A percentile compares a stretch with the other conserved stretches of the same genome.
These are phyloP conservation scores for Rynchops niger DNA, from an alignment of 2,113 vertebrate species.

Conservation along the genomic window DNA sequence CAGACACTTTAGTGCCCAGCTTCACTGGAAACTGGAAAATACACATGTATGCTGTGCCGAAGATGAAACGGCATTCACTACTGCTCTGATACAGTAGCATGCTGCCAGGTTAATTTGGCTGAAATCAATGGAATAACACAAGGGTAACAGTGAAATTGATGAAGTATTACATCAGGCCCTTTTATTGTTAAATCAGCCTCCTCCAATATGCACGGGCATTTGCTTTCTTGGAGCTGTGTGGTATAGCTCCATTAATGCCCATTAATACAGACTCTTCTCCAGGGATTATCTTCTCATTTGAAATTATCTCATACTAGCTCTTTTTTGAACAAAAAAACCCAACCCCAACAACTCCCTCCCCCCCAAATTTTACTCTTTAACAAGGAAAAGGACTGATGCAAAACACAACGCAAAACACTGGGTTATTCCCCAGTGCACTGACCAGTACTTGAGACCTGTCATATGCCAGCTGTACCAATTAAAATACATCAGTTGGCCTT, in stretches of 20 bases:
- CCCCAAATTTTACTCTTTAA: not conserved
- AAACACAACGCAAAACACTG: not conserved
- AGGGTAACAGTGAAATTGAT: not conserved
- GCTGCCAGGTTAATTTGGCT: not conserved
- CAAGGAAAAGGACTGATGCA: not conserved
- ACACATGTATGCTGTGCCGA: not conserved
- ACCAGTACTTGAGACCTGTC: not conserved
- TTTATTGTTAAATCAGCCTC: not conserved
- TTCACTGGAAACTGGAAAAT: not conserved
- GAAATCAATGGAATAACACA: not conserved
- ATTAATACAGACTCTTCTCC: not conserved
- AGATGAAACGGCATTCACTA: not conserved
- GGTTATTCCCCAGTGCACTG: not conserved
- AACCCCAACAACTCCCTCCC: not conserved
- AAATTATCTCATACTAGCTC: not conserved
- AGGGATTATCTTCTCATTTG: not conserved
- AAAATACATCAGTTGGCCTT: not conserved
- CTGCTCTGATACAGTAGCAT: not conserved
- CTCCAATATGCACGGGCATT: not conserved
- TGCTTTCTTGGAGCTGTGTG: not conserved
- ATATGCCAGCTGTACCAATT: conserved; percentile 7
- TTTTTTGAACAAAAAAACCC: not conserved
- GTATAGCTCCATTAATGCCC: not conserved
- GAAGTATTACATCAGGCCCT: not conserved
- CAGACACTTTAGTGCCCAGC: not conserved